These are phyloP conservation scores for Diogma glabrata DNA, from an alignment of 2,888 invertebrate genomes.

Conservation along the genomic window DNA sequence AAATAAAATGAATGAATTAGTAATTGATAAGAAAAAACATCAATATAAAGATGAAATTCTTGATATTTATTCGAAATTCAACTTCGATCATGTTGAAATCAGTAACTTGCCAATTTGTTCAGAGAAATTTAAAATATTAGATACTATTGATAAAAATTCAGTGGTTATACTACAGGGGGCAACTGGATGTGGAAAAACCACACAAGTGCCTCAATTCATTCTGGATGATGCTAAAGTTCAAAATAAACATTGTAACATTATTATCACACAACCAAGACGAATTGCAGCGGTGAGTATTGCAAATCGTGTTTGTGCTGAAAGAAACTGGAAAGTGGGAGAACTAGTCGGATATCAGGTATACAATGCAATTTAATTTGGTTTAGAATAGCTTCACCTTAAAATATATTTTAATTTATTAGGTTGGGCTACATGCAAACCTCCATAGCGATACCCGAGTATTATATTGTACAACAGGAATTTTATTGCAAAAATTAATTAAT, in stretches of 20 bases:
- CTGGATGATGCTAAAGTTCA: constrained; percentile 60
- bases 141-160: constrained; percentile 43
- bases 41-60: neutral
- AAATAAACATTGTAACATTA: constrained; percentile 64
- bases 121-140: constrained; percentile 46
- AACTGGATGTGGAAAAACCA: constrained; percentile 93
- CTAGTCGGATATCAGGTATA: constrained; percentile 88
- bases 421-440: constrained; percentile 32
- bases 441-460: constrained; percentile 53
- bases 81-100: neutral
- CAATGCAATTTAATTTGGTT: too few relatives aligned
- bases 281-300: constrained; percentile 90
- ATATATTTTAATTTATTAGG: too few relatives aligned
- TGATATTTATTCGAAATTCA: constrained; percentile 1
- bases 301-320: constrained; percentile 68
- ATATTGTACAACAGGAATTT: constrained; percentile 82
- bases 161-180: constrained; percentile 81
- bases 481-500: constrained; percentile 63
- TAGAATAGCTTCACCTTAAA: too few relatives aligned
- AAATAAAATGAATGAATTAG: too few relatives aligned
- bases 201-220: constrained; percentile 81
- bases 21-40: too few relatives aligned
- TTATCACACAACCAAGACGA: constrained; percentile 86
- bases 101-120: constrained; percentile 29
- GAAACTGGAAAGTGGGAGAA: constrained; percentile 69